These are phyloP conservation scores for Leptodirus hochenwartii DNA, from an alignment of 2,888 invertebrate genomes.

Conservation along the genomic window DNA sequence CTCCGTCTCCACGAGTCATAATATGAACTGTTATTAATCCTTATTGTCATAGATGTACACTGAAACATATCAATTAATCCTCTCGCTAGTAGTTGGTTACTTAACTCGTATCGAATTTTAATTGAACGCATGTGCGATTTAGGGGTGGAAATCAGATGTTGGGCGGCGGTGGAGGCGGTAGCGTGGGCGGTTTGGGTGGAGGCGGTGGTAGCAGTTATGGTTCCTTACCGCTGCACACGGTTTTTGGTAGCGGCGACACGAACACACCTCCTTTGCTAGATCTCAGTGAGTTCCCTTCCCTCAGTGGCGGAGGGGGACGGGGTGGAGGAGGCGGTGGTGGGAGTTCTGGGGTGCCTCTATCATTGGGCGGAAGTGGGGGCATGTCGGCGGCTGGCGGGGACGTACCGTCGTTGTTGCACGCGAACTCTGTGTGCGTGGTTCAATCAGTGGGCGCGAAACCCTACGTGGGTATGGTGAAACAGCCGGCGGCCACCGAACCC, in stretches of 20 bases:
- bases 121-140: too few species aligned
- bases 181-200: too few species aligned
- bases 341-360: conserved; percentile 38
- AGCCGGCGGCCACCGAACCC: conserved; percentile 79
- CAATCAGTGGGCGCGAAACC: conserved; percentile 67
- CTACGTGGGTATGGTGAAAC: conserved; percentile 92
- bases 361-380: conserved; percentile 68
- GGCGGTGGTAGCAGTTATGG: conserved; percentile 9
- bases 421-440: too few species aligned
- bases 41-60: too few species aligned
- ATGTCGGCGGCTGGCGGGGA: too few species aligned
- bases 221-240: conserved; percentile 51
- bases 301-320: conserved; percentile 21
- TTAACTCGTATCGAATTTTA: too few species aligned
- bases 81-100: too few species aligned
- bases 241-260: conserved; percentile 46
- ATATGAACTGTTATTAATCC: neutral
- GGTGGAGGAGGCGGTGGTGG: neutral
- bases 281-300: conserved; percentile 82
- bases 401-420: too few species aligned
- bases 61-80: too few species aligned
- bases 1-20: neutral
- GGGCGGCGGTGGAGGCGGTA: too few species aligned
- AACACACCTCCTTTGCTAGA: conserved; percentile 72
- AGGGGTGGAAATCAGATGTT: too few species aligned